phyloP scores from a whole-genome alignment of 2,888 invertebrate species.

The Conomelus anceps region DNA sequence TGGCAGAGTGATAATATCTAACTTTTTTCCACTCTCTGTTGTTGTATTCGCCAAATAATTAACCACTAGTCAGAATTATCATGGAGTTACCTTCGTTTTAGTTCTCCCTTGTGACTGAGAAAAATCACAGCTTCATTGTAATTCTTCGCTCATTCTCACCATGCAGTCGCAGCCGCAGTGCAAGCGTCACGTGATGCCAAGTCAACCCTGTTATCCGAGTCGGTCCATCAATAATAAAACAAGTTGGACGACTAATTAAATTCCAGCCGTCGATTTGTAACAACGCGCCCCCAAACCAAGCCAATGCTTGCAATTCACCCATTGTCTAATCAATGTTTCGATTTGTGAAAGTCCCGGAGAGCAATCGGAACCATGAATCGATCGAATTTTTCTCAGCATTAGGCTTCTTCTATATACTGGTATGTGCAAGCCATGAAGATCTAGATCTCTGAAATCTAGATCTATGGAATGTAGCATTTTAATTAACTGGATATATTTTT shows the following conservation, averaged over 20 bases:
- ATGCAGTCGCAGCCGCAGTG: too few relatives aligned
- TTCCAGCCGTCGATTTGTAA: neutral
- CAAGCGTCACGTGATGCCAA: neutral
- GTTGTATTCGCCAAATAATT: neutral
- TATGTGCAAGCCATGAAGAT: too few relatives aligned
- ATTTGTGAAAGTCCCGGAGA: neutral
- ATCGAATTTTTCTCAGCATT: neutral
- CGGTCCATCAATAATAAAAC: neutral
- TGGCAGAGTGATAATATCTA: too few relatives aligned
- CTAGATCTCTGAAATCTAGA: too few relatives aligned
- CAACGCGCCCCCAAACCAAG: neutral
- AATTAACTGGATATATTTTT: too few relatives aligned
- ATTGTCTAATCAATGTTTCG: neutral
- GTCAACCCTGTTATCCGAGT: neutral
- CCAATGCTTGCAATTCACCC: neutral
- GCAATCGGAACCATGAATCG: neutral
- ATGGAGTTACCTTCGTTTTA: neutral
- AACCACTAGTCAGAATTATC: neutral
- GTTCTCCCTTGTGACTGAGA: neutral
- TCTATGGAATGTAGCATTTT: too few relatives aligned
- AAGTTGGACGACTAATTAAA: neutral
- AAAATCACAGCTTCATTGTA: neutral
- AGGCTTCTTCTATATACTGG: neutral
- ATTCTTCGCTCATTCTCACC: neutral
- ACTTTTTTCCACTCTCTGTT: too few relatives aligned